A percentile compares a stretch with the other conserved stretches of the same genome.
Conservation (phyloP, 2,797 vertebrate genomes). For the Gadopsis bispinosus region DNA sequence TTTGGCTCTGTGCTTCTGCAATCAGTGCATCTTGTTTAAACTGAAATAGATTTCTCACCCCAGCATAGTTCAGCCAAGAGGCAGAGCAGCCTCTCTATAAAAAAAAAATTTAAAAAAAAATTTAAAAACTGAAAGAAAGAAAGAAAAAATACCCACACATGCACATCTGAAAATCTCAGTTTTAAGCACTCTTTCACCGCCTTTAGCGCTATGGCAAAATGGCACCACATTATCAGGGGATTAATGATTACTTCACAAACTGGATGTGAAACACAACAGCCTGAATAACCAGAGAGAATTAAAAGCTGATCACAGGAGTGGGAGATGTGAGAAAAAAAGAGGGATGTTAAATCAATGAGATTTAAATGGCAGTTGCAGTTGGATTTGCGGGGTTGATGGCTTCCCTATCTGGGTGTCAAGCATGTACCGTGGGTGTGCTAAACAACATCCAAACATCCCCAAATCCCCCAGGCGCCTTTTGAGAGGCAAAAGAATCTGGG, state of each 20-base stretch:
- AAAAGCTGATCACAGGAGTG: conserved; percentile 67
- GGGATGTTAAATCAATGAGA: conserved; percentile 72
- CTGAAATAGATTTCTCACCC: conserved; percentile 74
- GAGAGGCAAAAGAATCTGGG: conserved; percentile 77
- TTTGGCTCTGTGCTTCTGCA: conserved; percentile 77
- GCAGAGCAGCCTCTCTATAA: conserved; percentile 68
- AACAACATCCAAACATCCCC: conserved; percentile 80
- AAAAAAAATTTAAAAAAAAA: conserved; percentile 64
- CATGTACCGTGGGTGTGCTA: conserved; percentile 75
- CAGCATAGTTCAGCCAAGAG: conserved; percentile 75
- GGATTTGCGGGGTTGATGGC: conserved; percentile 64
- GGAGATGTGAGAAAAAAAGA: conserved; percentile 61
- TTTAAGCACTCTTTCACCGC: conserved; percentile 56
- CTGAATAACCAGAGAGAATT: conserved; percentile 60
- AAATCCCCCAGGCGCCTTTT: conserved; percentile 78
- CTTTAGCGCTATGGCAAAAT: conserved; percentile 51
- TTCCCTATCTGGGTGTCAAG: conserved; percentile 72
- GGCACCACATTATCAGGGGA: conserved; percentile 65
- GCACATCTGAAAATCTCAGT: conserved; percentile 54
- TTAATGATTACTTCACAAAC: conserved; percentile 74
- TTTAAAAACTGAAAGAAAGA: conserved; percentile 56
- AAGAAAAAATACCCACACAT: conserved; percentile 7
- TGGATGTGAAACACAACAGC: conserved; percentile 58
- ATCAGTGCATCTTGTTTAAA: conserved; percentile 81
- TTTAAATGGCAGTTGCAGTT: conserved; percentile 67